Evolutionary conservation across 1,140 invertebrate species (phyloP).

Genomic region (Orchesella cincta): DNA sequence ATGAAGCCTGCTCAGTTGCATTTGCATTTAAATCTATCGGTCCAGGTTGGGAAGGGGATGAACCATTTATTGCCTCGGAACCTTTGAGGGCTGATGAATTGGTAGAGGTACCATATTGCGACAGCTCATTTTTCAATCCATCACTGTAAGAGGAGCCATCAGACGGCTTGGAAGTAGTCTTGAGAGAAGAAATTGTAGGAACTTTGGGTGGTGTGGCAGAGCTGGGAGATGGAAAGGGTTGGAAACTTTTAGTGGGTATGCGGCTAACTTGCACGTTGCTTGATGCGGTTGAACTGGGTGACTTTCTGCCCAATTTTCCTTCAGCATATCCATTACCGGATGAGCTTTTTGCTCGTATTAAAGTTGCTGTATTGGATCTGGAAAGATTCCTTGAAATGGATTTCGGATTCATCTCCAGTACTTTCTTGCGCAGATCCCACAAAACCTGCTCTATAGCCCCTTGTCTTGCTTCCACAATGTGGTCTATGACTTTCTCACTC

Average conservation of each 20-base stretch:
- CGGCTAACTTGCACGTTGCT: background rate
- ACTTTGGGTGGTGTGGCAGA: background rate
- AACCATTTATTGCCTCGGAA: background rate
- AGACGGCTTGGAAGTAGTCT: background rate
- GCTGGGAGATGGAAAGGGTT: background rate
- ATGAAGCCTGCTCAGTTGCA: background rate
- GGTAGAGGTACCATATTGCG: background rate
- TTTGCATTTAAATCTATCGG: background rate
- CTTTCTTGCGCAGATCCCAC: slow-evolving; percentile 36
- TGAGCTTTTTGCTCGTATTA: background rate
- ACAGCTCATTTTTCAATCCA: background rate
- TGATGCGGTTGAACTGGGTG: background rate
- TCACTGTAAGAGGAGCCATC: background rate
- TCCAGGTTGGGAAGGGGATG: no score
- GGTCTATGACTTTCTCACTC: slow-evolving; percentile 32
- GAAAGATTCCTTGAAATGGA: background rate
- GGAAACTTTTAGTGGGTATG: background rate
- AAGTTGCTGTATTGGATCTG: background rate
- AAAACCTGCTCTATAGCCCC: slow-evolving; percentile 46
- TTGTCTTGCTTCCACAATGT: slow-evolving; percentile 39
- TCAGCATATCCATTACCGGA: background rate
- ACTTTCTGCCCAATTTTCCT: background rate
- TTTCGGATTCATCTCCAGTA: slow-evolving; percentile 8
- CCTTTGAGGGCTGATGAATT: background rate
- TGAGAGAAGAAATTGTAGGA: background rate